These are phyloP conservation scores for Pycnomerus fuliginosus DNA, from an alignment of 2,888 invertebrate species.

Conservation along the genomic window DNA sequence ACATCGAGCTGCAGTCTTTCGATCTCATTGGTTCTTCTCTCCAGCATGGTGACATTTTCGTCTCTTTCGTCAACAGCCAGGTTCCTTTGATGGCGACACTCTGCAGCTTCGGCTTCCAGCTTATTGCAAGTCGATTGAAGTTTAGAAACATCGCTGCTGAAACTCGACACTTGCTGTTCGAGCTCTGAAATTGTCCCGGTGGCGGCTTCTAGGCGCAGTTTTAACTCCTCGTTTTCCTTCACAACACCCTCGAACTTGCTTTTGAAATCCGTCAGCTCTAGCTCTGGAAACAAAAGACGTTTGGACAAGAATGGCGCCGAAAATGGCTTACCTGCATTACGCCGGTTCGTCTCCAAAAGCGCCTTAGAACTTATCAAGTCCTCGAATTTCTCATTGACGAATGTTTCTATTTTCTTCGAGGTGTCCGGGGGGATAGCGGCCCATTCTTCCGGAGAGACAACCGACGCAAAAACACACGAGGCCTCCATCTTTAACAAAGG, in stretches of 20 bases:
- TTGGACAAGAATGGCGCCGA: background rate
- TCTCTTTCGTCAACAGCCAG: slow-evolving; percentile 74
- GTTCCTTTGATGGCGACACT: slow-evolving; percentile 69
- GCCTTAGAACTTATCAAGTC: slow-evolving; percentile 74
- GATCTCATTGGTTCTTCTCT: slow-evolving; percentile 71
- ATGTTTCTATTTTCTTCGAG: slow-evolving; percentile 63
- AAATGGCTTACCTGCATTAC: slow-evolving; percentile 59
- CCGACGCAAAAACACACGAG: slow-evolving; percentile 42
- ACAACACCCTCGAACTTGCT: slow-evolving; percentile 59
- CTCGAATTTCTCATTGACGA: slow-evolving; percentile 64
- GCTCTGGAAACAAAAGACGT: slow-evolving; percentile 52
- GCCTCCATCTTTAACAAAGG: slow-evolving; percentile 46
- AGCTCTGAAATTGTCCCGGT: slow-evolving; percentile 65
- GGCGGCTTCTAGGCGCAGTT: slow-evolving; percentile 62
- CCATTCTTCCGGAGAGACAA: slow-evolving; percentile 59
- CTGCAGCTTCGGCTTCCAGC: slow-evolving; percentile 66
- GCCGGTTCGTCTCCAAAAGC: slow-evolving; percentile 66
- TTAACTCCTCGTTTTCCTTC: slow-evolving; percentile 64
- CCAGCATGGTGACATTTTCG: slow-evolving; percentile 68
- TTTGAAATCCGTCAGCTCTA: slow-evolving; percentile 58
- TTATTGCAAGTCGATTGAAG: slow-evolving; percentile 63
- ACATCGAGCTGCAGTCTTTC: slow-evolving; percentile 72
- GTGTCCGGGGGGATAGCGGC: slow-evolving; percentile 57
- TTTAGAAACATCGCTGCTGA: slow-evolving; percentile 65
- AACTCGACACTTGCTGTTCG: slow-evolving; percentile 62